Percentiles rank a stretch among this genome's conserved stretches.
phyloP scores from a whole-genome alignment of 1,140 invertebrate genomes.

The Drosophila persimilis region DNA sequence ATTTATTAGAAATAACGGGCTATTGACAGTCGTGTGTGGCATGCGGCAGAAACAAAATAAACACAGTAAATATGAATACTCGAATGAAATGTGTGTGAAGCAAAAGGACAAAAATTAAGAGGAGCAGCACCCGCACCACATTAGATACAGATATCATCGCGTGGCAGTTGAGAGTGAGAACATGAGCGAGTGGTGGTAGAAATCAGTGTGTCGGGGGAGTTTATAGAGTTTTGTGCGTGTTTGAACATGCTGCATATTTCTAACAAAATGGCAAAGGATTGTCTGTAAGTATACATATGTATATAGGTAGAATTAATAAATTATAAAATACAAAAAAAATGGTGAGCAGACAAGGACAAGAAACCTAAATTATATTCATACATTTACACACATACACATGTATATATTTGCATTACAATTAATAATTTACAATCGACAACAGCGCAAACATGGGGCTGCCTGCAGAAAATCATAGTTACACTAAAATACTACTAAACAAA shows the following conservation, averaged over 20 bases:
- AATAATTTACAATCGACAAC: slow-evolving; percentile 60
- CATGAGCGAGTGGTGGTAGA: too few relatives aligned
- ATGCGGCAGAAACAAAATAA: slow-evolving; percentile 49
- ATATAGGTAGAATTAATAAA: slow-evolving; percentile 29
- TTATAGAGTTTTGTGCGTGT: slow-evolving; percentile 34
- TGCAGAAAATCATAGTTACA: slow-evolving; percentile 43
- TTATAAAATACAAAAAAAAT: slow-evolving; percentile 20
- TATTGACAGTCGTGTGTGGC: slow-evolving; percentile 60
- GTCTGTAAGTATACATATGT: slow-evolving; percentile 6
- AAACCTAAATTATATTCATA: slow-evolving; percentile 44
- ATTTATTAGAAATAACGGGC: slow-evolving; percentile 47
- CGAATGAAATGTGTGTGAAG: slow-evolving; percentile 58
- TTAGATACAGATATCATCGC: slow-evolving; percentile 1
- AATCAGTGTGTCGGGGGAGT: neutral
- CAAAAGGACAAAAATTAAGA: slow-evolving; percentile 20
- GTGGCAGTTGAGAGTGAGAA: too few relatives aligned
- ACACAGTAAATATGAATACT: slow-evolving; percentile 44
- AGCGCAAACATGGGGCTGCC: slow-evolving; percentile 43
- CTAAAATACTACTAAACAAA: slow-evolving; percentile 27
- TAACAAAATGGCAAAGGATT: slow-evolving; percentile 49
- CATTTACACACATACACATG: slow-evolving; percentile 45
- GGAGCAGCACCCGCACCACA: slow-evolving; percentile 44
- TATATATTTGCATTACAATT: slow-evolving; percentile 39
- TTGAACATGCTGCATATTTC: slow-evolving; percentile 49
- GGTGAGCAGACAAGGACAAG: slow-evolving; percentile 46